Evolutionary conservation across 2,888 invertebrate species (phyloP).

Genomic region (Papilio gigon): DNA sequence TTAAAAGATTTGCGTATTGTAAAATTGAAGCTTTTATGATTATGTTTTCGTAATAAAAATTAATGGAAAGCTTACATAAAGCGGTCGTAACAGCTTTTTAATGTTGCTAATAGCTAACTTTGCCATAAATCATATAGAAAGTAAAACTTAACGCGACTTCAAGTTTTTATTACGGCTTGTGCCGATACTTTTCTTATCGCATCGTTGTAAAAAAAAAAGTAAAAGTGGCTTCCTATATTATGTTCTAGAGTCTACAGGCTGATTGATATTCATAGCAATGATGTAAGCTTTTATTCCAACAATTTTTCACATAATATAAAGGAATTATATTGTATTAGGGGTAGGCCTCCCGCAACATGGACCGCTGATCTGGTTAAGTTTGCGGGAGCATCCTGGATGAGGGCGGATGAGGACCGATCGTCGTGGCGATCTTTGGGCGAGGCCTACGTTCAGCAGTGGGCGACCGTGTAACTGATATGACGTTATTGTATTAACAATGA

Average conservation of each 20-base stretch:
- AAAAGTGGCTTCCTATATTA: conserved; percentile 9
- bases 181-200: neutral
- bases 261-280: too few species aligned
- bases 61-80: conserved; percentile 29
- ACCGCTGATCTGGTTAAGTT: too few species aligned
- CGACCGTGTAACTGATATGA: too few species aligned
- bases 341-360: too few species aligned
- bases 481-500: too few species aligned
- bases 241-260: neutral
- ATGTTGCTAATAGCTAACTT: conserved; percentile 22
- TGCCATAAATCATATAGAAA: conserved; percentile 28
- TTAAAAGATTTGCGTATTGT: neutral
- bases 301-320: too few species aligned
- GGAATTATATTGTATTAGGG: too few species aligned
- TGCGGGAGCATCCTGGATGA: too few species aligned
- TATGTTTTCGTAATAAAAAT: conserved; percentile 30
- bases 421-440: too few species aligned
- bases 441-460: too few species aligned
- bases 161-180: conserved; percentile 10
- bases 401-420: too few species aligned
- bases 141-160: conserved; percentile 21
- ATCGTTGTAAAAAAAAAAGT: neutral
- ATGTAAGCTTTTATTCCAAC: too few species aligned
- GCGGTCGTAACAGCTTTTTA: conserved; percentile 25
- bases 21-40: neutral